These are phyloP conservation scores for Muschampia plurimacula DNA, from an alignment of 2,888 invertebrate species.

Conservation along the genomic window DNA sequence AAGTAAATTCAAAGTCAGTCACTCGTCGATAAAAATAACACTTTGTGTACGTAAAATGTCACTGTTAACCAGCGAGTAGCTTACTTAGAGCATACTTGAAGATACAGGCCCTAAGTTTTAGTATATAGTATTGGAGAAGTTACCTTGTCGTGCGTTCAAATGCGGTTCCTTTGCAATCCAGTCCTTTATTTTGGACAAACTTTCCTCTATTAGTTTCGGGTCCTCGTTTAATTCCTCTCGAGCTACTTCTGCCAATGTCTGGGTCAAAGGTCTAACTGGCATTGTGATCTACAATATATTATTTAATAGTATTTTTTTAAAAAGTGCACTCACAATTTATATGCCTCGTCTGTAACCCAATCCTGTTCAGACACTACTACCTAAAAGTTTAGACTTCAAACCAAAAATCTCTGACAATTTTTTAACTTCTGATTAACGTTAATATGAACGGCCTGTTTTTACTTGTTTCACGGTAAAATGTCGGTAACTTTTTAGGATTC, in stretches of 20 bases:
- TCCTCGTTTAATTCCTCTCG: slow-evolving; percentile 78
- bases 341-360: neutral
- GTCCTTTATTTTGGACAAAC: slow-evolving; percentile 74
- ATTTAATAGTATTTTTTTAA: neutral
- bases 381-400: neutral
- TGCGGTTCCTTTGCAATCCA: slow-evolving; percentile 84
- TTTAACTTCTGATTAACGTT: neutral
- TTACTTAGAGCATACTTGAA: too few relatives aligned
- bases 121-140: neutral
- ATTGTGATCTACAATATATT: slow-evolving; percentile 39
- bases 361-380: neutral
- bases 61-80: too few relatives aligned
- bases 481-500: too few relatives aligned
- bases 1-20: too few relatives aligned
- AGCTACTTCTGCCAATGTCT: slow-evolving; percentile 63
- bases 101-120: too few relatives aligned
- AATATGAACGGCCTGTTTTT: neutral
- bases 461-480: neutral
- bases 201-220: slow-evolving; percentile 65
- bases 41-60: too few relatives aligned
- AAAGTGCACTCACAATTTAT: too few relatives aligned
- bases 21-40: too few relatives aligned
- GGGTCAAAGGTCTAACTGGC: slow-evolving; percentile 52
- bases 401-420: too few relatives aligned
- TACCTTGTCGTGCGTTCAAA: slow-evolving; percentile 68